Evolutionary conservation across 64 coral and sea anemone genomes (phyloP).

Genomic region (Stichodactyla helianthus): DNA sequence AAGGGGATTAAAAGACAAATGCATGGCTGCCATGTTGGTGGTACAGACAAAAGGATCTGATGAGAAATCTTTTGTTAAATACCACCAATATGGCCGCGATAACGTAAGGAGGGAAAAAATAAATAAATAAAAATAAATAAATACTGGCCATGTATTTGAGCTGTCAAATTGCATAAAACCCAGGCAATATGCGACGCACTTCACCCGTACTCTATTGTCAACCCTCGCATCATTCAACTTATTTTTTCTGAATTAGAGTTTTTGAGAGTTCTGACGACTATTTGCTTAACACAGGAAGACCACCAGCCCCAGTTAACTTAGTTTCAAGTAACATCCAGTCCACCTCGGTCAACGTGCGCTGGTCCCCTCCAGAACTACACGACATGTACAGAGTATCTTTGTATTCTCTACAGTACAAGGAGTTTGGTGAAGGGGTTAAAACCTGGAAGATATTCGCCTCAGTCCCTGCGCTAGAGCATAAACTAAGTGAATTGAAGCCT

Average conservation of each 20-base stretch:
- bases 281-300: constrained; percentile 27
- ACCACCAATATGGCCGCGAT: too few relatives aligned
- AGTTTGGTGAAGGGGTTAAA: constrained; percentile 34
- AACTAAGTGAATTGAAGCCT: constrained; percentile 42
- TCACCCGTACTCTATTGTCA: too few relatives aligned
- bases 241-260: not conserved
- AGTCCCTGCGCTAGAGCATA: constrained; percentile 45
- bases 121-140: too few relatives aligned
- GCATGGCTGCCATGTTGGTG: too few relatives aligned
- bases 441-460: constrained; percentile 23
- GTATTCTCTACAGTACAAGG: constrained; percentile 60
- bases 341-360: constrained; percentile 43
- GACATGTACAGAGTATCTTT: constrained; percentile 52
- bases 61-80: too few relatives aligned
- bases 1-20: too few relatives aligned
- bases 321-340: constrained; percentile 35
- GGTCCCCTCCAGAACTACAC: constrained; percentile 56
- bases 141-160: too few relatives aligned
- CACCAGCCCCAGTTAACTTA: constrained; percentile 51
- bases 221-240: too few relatives aligned
- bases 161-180: too few relatives aligned
- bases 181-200: too few relatives aligned
- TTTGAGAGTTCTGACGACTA: not conserved
- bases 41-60: too few relatives aligned
- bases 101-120: too few relatives aligned